phyloP scores from a whole-genome alignment of 2,113 vertebrate species.

The Ceyx melanurus region DNA sequence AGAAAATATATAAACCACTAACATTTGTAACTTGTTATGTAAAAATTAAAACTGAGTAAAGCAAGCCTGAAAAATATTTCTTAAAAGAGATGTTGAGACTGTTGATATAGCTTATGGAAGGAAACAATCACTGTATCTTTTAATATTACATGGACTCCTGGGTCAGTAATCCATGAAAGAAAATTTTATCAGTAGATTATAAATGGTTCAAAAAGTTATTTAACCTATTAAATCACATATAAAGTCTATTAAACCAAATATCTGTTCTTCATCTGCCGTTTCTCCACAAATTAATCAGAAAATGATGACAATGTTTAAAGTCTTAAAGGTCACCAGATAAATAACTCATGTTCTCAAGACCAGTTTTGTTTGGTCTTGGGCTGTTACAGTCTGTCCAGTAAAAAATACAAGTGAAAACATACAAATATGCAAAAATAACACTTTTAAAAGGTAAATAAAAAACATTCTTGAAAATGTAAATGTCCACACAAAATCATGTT shows the following conservation, averaged over 20 bases:
- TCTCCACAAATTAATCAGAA: slow-evolving; percentile 58
- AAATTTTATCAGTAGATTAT: slow-evolving; percentile 49
- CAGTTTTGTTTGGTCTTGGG: background rate
- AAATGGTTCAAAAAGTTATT: slow-evolving; percentile 46
- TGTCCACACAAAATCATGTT: background rate
- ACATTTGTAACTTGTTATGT: background rate
- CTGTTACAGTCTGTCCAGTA: background rate
- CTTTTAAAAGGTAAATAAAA: background rate
- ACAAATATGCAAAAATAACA: background rate
- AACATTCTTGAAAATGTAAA: background rate
- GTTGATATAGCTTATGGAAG: background rate
- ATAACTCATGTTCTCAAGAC: slow-evolving; percentile 30
- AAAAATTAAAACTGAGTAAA: background rate
- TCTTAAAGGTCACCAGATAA: slow-evolving; percentile 48
- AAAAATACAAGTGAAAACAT: background rate
- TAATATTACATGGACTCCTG: slow-evolving; percentile 25
- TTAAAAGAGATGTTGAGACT: slow-evolving; percentile 27
- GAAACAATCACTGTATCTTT: slow-evolving; percentile 30
- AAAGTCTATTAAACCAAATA: slow-evolving; percentile 39
- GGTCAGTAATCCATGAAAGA: slow-evolving; percentile 46
- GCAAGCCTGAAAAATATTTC: background rate
- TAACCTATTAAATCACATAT: slow-evolving; percentile 44
- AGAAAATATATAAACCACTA: background rate
- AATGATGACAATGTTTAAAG: slow-evolving; percentile 33
- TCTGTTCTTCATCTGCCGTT: slow-evolving; percentile 43